Conservation (phyloP, 2,113 vertebrate genomes). For the Phalacrocorax pelagicus region DNA sequence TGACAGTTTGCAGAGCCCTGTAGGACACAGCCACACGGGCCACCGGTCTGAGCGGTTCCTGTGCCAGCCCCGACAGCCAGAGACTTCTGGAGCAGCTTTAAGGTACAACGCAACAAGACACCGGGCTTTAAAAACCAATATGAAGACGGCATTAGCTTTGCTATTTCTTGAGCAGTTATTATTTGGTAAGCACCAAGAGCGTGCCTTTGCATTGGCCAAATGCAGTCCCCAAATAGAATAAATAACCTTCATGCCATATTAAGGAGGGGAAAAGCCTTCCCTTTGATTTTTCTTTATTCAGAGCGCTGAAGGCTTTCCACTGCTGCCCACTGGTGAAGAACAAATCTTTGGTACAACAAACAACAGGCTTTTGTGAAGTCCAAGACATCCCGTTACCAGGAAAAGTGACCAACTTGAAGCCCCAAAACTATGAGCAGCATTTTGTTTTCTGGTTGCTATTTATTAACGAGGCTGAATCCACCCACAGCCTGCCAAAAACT, state of each 20-base stretch:
- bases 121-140: neutral
- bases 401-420: neutral
- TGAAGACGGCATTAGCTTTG: neutral
- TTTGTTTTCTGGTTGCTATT: neutral
- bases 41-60: neutral
- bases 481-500: neutral
- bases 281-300: neutral
- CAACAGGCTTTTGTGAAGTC: neutral
- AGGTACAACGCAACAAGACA: neutral
- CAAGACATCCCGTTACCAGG: neutral
- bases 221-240: neutral
- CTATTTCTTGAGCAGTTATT: neutral
- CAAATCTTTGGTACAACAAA: neutral
- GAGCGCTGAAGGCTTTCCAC: neutral
- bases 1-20: neutral
- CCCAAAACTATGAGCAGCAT: neutral
- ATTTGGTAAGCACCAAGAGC: neutral
- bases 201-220: neutral
- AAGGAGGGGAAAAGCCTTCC: neutral
- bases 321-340: neutral
- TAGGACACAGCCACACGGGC: accelerated
- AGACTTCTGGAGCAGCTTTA: neutral
- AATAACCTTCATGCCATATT: neutral
- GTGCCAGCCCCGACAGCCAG: neutral
- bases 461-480: neutral